These are phyloP conservation scores for Xiphorhynchus erythropygius DNA, from an alignment of 2,797 vertebrate genomes.

Conservation along the genomic window DNA sequence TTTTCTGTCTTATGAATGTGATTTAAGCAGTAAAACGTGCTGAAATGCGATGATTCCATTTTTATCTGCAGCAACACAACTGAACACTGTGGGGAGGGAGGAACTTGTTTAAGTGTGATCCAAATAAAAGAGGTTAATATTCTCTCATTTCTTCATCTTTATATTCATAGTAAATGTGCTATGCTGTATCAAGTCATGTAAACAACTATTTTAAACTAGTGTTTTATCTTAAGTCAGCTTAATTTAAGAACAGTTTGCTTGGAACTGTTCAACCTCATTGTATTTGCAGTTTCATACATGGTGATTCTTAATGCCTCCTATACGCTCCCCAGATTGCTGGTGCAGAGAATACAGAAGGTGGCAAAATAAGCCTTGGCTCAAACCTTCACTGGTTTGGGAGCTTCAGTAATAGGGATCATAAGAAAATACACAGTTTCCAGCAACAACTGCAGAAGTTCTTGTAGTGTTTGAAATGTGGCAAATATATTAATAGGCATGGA, in stretches of 20 bases:
- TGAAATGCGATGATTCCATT: background rate
- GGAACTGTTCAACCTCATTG: background rate
- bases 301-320: background rate
- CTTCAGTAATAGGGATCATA: background rate
- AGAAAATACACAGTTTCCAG: background rate
- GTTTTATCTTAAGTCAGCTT: background rate
- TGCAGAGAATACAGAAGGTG: background rate
- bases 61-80: background rate
- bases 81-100: background rate
- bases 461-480: background rate
- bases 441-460: background rate
- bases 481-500: background rate
- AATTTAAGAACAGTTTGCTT: background rate
- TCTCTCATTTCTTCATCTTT: background rate
- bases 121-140: background rate
- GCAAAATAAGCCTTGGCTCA: background rate
- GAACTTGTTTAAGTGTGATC: background rate
- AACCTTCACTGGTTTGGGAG: background rate
- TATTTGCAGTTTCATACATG: background rate
- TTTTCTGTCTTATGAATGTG: background rate
- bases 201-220: background rate
- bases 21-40: background rate
- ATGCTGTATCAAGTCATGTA: background rate
- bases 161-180: background rate
- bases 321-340: background rate